Conservation (phyloP, 2,888 invertebrate genomes). For the Augiades crinisus region DNA sequence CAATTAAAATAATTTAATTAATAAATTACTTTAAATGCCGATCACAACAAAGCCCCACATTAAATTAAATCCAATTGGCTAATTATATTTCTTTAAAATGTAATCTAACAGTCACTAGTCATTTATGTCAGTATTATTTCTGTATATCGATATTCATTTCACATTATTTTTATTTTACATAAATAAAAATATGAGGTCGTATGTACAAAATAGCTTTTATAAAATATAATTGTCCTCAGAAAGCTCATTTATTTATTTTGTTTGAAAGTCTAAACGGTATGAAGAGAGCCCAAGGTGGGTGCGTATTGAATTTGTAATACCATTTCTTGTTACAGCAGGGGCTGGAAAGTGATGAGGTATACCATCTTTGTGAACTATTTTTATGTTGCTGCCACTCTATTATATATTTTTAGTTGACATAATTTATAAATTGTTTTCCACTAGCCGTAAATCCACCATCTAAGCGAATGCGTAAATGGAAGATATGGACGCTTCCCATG, state of each 20-base stretch:
- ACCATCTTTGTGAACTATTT: constrained; percentile 81
- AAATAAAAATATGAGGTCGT: constrained; percentile 20
- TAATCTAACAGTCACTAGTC: constrained; percentile 24
- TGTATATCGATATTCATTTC: constrained; percentile 33
- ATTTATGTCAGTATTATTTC: constrained; percentile 32
- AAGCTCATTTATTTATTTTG: constrained; percentile 33
- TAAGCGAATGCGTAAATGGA: constrained; percentile 76
- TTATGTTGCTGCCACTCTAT: constrained; percentile 80
- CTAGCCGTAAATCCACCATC: constrained; percentile 69
- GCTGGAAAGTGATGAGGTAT: constrained; percentile 96
- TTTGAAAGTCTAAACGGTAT: constrained; percentile 48
- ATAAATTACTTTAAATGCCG: constrained; percentile 41
- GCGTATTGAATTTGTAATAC: constrained; percentile 80
- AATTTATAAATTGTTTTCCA: constrained; percentile 74
- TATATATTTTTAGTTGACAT: constrained; percentile 76
- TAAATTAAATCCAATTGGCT: constrained; percentile 44
- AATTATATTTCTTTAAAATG: constrained; percentile 37
- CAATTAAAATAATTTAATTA: constrained; percentile 44
- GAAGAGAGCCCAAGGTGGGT: constrained; percentile 77
- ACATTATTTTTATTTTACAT: constrained; percentile 34
- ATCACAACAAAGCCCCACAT: constrained; percentile 52
- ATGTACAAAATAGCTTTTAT: constrained; percentile 27
- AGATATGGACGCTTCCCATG: constrained; percentile 77
- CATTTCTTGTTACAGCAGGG: constrained; percentile 90
- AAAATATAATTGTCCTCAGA: constrained; percentile 19